Evolutionary conservation across 2,113 vertebrate species (phyloP).

Genomic region (Sebastes schlegelii): DNA sequence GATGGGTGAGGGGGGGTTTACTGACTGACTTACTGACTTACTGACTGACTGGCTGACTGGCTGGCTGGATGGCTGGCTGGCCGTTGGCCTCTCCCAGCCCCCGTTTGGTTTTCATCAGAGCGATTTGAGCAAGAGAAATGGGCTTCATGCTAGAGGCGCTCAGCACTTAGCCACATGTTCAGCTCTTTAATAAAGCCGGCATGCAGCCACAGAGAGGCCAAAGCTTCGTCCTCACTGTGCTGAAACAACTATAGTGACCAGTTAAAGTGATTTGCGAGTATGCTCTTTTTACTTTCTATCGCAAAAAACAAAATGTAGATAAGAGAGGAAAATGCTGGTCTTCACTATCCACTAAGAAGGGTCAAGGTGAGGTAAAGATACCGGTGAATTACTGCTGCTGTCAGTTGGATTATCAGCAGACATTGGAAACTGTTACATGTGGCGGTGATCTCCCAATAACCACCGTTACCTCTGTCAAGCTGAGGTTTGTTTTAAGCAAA

Average conservation of each 20-base stretch:
- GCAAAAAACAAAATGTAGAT: neutral
- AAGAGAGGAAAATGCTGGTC: neutral
- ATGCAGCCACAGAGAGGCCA: conserved; percentile 20
- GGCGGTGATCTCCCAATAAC: conserved; percentile 22
- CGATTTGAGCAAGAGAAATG: conserved; percentile 66
- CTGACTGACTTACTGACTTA: conserved; percentile 2
- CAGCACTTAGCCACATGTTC: conserved; percentile 57
- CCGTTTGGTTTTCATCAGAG: conserved; percentile 73
- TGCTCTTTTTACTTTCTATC: neutral
- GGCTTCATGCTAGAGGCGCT: conserved; percentile 49
- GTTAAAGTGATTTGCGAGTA: neutral
- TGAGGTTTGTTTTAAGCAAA: conserved; percentile 24
- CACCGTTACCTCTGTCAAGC: conserved; percentile 18
- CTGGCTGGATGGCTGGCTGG: neutral
- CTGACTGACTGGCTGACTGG: neutral
- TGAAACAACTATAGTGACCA: neutral
- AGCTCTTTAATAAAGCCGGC: conserved; percentile 37
- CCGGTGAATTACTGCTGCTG: neutral
- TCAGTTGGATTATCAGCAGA: conserved; percentile 11
- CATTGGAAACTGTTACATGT: conserved; percentile 8
- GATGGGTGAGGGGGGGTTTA: neutral
- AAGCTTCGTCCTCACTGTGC: conserved; percentile 16
- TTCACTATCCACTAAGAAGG: neutral
- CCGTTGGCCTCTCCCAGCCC: conserved; percentile 37
- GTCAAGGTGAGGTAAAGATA: conserved; percentile 15